Base-by-base conservation (phyloP, 2,797 vertebrate genomes). In the Onychomys leucogaster region DNA sequence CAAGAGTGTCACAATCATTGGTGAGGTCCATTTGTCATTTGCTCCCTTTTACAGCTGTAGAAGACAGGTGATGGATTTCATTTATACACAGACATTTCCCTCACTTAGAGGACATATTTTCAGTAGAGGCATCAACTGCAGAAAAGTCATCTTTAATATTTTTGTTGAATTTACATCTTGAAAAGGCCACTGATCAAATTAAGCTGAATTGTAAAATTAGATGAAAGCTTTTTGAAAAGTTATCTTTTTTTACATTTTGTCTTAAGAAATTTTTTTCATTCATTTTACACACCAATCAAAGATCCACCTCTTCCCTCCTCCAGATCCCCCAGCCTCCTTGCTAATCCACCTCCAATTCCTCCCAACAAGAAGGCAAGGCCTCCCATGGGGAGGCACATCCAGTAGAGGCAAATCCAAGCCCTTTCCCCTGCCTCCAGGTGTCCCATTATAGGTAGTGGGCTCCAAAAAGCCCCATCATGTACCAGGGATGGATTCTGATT, bases 1-100 rank as follows among this genome's bases (percentile, higher is more conserved):
- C 77, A 94, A 94, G 94, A 97, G 52, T 97, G 91, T 97, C 97
- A 98, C 90, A 94, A 19, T 97, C 89, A 94, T 98, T 96, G 90
- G 5, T 83, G 63, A 91, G 94, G 81, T 97, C 94, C 94, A 11
- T 97, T 98, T 93, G 94, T 97, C 96, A 94, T 0, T 0, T 97
- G 98, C 88, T 97, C 87, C 86, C 25, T 78, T 96, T 92, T 75
- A 10, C 1, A n/a, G 75, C 89, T 96, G 73, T 97, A 94, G 97
- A 98, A 97, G 89, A 87, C 27, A 94, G 57, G 69, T 94, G 94
- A 97, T 94, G 96, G 86, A 96, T 98, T 97, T 98, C 88, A 71
- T 55, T 96, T 91, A 57, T 52, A 34, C 67, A 97, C 91, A 94
- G 93, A 73, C 29, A 49, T 86, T 96, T 96, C 37, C 23, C 89